Percentiles rank a stretch among this genome's conserved stretches.
phyloP scores from a whole-genome alignment of 2,113 vertebrate species.

The Eleginops maclovinus region DNA sequence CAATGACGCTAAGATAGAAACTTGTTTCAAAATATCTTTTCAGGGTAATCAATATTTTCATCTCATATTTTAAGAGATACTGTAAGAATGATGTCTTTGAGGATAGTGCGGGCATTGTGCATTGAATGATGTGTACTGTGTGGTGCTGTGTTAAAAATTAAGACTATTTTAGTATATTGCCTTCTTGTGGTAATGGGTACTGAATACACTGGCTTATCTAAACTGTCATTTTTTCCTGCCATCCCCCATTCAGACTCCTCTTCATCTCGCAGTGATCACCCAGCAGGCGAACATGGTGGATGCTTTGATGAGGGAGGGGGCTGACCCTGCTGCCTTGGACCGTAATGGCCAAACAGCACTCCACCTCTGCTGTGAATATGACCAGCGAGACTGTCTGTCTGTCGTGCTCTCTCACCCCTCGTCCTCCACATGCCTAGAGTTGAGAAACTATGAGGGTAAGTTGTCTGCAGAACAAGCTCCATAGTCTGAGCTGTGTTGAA shows the following conservation, averaged over 20 bases:
- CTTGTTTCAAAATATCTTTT: neutral
- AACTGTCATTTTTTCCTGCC: constrained; percentile 32
- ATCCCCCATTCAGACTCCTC: constrained; percentile 84
- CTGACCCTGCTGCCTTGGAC: constrained; percentile 87
- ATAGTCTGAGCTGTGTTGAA: neutral
- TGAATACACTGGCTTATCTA: constrained; percentile 34
- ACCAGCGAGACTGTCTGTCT: constrained; percentile 80
- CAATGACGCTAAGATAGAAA: neutral
- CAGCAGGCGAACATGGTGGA: constrained; percentile 83
- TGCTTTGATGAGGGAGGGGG: constrained; percentile 80
- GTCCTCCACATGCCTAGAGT: constrained; percentile 79
- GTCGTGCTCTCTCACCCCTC: constrained; percentile 75
- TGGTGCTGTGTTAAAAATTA: constrained; percentile 1
- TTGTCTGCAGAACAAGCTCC: neutral
- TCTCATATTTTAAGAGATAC: neutral
- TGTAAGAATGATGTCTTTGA: neutral
- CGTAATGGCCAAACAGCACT: constrained; percentile 88
- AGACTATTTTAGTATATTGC: neutral
- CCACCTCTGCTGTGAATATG: constrained; percentile 90
- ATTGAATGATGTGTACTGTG: neutral
- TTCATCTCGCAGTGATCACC: constrained; percentile 92
- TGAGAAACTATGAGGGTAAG: constrained; percentile 89
- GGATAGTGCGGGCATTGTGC: constrained; percentile 15
- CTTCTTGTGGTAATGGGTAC: neutral
- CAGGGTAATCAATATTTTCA: neutral